Conservation (phyloP, 2,888 invertebrate genomes). For the Entomobrya proxima region DNA sequence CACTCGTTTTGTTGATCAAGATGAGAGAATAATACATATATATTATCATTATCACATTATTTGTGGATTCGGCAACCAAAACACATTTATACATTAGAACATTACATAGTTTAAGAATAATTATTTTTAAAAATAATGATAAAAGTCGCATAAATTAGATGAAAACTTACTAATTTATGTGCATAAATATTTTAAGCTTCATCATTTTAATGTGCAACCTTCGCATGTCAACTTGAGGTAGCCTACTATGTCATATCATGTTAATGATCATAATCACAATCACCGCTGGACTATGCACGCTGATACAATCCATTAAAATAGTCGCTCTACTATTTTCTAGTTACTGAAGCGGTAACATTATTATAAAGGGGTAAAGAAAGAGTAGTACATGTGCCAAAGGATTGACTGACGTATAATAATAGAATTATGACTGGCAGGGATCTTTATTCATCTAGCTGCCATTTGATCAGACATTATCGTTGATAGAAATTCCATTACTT, state of each 20-base stretch:
- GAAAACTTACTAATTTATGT: constrained; percentile 28
- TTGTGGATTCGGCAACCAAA: too few relatives aligned
- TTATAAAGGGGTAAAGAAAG: neutral
- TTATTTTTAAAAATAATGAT: too few relatives aligned
- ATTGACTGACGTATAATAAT: neutral
- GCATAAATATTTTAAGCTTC: constrained; percentile 21
- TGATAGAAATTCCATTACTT: constrained; percentile 13
- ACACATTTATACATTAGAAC: too few relatives aligned
- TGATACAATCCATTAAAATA: constrained; percentile 22
- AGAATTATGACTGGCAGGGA: constrained; percentile 22
- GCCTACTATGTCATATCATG: neutral
- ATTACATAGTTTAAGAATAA: too few relatives aligned
- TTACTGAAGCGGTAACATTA: constrained; percentile 30
- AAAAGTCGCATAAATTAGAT: neutral
- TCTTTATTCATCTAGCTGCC: neutral
- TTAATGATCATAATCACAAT: constrained; percentile 4
- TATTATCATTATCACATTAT: too few relatives aligned
- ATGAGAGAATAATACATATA: too few relatives aligned
- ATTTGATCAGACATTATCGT: neutral
- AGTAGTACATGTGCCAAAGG: neutral
- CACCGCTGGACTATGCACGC: constrained; percentile 1
- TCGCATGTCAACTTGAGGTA: constrained; percentile 41
- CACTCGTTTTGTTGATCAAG: too few relatives aligned
- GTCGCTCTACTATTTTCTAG: neutral
- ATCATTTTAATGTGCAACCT: constrained; percentile 14